Percentiles rank a stretch among this genome's conserved stretches.
Conservation (phyloP, 2,888 invertebrate species). For the Nebria salina region DNA sequence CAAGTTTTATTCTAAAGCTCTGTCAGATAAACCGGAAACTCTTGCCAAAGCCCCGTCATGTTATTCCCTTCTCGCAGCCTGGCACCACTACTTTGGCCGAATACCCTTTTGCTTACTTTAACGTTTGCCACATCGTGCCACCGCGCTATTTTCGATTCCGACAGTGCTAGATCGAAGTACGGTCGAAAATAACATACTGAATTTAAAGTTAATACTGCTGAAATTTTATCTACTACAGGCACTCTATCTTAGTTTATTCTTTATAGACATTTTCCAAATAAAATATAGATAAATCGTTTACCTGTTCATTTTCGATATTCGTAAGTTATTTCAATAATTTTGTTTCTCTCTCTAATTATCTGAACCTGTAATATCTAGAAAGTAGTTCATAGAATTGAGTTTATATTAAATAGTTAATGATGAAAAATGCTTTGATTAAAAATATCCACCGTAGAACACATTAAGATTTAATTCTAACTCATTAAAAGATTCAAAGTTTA, state of each 20-base stretch:
- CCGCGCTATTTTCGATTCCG: neutral
- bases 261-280: too few species aligned
- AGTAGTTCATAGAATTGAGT: neutral
- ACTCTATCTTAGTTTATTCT: too few species aligned
- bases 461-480: neutral
- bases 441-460: neutral
- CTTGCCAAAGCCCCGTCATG: slow-evolving; percentile 5
- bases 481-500: neutral
- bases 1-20: slow-evolving; percentile 11
- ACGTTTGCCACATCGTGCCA: neutral
- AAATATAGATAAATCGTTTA: too few species aligned
- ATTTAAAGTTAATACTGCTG: too few species aligned
- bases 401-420: neutral
- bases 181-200: too few species aligned
- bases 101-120: neutral
- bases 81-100: neutral
- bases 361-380: too few species aligned
- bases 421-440: neutral
- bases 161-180: neutral
- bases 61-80: slow-evolving; percentile 2
- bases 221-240: too few species aligned
- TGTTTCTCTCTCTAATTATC: neutral
- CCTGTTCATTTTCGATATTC: too few species aligned
- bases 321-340: too few species aligned
- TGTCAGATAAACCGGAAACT: slow-evolving; percentile 16